These are phyloP conservation scores for Cnemophilus loriae DNA, from an alignment of 2,113 vertebrate genomes.

Conservation along the genomic window DNA sequence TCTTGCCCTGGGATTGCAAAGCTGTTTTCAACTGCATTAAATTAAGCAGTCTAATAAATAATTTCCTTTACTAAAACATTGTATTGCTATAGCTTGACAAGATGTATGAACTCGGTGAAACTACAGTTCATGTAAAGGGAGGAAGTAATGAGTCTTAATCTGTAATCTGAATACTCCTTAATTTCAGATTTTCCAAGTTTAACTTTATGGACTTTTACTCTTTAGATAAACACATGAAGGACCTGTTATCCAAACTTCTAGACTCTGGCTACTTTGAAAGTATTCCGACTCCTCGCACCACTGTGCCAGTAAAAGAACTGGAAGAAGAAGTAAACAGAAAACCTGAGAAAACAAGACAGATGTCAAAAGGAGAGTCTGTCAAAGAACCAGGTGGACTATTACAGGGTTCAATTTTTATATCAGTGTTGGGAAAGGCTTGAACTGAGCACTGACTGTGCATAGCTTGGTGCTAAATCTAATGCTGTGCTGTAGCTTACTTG, in stretches of 20 bases:
- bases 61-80: background rate
- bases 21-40: background rate
- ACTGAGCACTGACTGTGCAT: background rate
- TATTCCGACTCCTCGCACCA: slow-evolving; percentile 73
- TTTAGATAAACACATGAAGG: slow-evolving; percentile 88
- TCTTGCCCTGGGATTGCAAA: background rate
- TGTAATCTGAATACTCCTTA: background rate
- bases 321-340: slow-evolving; percentile 63
- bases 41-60: background rate
- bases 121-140: background rate
- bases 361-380: slow-evolving; percentile 55
- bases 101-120: background rate
- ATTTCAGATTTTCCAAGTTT: background rate
- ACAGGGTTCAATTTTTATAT: background rate
- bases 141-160: background rate
- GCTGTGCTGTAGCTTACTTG: background rate
- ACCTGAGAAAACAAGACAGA: slow-evolving; percentile 59
- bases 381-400: slow-evolving; percentile 70
- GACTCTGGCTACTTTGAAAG: slow-evolving; percentile 87
- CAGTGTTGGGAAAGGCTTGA: background rate
- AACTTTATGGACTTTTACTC: background rate
- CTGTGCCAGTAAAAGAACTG: slow-evolving; percentile 53
- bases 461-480: background rate
- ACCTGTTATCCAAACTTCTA: slow-evolving; percentile 81
- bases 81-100: background rate